Evolutionary conservation across 2,797 vertebrate species (phyloP).

Genomic region (Bradypodion pumilum): DNA sequence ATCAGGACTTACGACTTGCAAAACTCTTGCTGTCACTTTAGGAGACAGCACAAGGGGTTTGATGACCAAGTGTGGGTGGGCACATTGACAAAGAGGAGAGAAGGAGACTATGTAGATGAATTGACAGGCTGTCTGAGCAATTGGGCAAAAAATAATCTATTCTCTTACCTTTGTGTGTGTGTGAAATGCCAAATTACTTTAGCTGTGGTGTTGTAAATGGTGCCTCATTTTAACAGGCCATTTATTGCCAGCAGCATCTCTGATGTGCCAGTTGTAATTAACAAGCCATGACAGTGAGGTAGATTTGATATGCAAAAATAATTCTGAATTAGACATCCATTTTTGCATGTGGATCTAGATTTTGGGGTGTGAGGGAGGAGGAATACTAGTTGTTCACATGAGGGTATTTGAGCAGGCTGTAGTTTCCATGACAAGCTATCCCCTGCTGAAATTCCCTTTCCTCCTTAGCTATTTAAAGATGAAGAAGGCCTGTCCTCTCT

Average conservation of each 20-base stretch:
- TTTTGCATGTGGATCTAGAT: constrained; percentile 5
- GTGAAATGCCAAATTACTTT: constrained; percentile 1
- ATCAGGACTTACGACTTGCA: background rate
- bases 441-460: too few species aligned
- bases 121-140: background rate
- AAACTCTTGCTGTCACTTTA: background rate
- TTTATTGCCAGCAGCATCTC: constrained; percentile 18
- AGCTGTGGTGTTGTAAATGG: constrained; percentile 38
- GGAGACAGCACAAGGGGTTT: background rate
- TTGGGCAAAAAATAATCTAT: background rate
- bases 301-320: constrained; percentile 16
- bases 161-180: constrained; percentile 3
- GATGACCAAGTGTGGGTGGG: background rate
- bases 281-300: constrained; percentile 29
- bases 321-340: constrained; percentile 12
- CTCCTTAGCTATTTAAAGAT: too few species aligned
- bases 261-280: constrained; percentile 27
- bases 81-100: background rate
- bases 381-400: too few species aligned
- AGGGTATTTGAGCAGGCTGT: too few species aligned
- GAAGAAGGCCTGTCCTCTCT: too few species aligned
- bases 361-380: too few species aligned
- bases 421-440: too few species aligned
- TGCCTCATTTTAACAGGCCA: constrained; percentile 37
- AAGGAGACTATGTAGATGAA: background rate